These are phyloP conservation scores for Drosophila gunungcola DNA, from an alignment of 1,140 invertebrate species.

Conservation along the genomic window DNA sequence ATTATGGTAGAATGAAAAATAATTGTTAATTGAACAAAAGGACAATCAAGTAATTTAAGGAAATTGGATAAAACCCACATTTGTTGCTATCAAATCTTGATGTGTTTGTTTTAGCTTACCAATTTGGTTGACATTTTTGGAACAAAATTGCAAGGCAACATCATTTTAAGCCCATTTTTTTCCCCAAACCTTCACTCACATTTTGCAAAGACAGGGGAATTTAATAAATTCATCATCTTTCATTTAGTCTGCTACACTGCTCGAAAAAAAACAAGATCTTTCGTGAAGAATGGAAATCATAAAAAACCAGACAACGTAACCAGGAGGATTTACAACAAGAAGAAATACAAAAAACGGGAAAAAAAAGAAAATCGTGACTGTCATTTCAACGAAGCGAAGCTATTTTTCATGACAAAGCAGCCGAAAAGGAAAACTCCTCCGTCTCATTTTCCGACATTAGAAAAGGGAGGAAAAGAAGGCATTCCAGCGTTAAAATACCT, in stretches of 20 bases:
- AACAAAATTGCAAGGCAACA: constrained; percentile 3
- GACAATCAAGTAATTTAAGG: neutral
- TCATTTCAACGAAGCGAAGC: constrained; percentile 82
- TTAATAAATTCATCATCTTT: constrained; percentile 82
- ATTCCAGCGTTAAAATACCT: constrained; percentile 81
- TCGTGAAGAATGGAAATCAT: constrained; percentile 44
- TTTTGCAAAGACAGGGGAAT: constrained; percentile 38
- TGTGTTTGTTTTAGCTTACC: neutral
- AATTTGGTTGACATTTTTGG: constrained; percentile 8
- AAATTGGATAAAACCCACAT: neutral
- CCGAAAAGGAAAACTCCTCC: constrained; percentile 52
- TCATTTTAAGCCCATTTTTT: neutral
- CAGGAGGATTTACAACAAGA: constrained; percentile 14
- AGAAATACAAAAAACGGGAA: constrained; percentile 26
- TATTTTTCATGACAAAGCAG: constrained; percentile 82
- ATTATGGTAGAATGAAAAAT: too few species aligned
- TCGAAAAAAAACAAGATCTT: constrained; percentile 18
- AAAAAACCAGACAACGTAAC: constrained; percentile 27
- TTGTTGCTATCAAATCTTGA: neutral
- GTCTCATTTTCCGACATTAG: constrained; percentile 33
- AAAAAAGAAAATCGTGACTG: constrained; percentile 71
- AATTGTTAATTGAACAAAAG: too few species aligned
- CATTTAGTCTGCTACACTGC: constrained; percentile 70
- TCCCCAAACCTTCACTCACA: neutral
- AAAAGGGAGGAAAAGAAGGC: constrained; percentile 15